Base-by-base conservation (phyloP, 2,888 invertebrate genomes). In the Carabus problematicus region DNA sequence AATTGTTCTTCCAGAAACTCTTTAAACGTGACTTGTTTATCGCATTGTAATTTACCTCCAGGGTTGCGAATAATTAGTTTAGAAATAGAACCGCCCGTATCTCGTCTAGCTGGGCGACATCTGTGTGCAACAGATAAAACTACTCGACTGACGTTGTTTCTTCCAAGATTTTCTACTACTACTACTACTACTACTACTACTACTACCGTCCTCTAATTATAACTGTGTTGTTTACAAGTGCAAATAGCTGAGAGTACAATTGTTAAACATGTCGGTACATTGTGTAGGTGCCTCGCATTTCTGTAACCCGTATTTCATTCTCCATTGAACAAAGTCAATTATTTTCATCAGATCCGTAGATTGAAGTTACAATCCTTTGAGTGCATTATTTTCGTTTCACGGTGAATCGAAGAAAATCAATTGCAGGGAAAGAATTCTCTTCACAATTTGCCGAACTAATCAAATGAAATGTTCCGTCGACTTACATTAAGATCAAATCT, bases 361-460 rank as follows among this genome's bases (percentile, higher is more conserved):
- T 39, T 43, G n/a, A 19, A 11, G 60, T 52, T 59, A 54, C 66
- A 66, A 59, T 59, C 59, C 66, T 59, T 66, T 49, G n/a, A 19
- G 60, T 60, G 60, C 60, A 67, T 67, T 67, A 67, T 67, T 67
- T 67, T 67, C 60, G 40, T 41, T 49, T n/a, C 47, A 56, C 19
- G 16, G n/a, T 56, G 54, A 67, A 60, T 42, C 58, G 68, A 68
- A 69, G 61, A 55, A 69, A 68, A 69, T 69, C 69, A 69, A 69
- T 69, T 69, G 69, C 62, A 69, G 40, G 69, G 62, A 69, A 69
- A 69, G 62, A 56, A 62, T n/a, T 72, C 71, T 70, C 71, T 72
- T 71, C 55, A 71, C 72, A 72, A 73, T 73, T 73, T 73, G 73
- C 72, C 55, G 70, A 73, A 73, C 72, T 73, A 71, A 73, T 72